Base-by-base conservation (phyloP, 64 coral and sea anemone species). In the Catalaphyllia jardinei region DNA sequence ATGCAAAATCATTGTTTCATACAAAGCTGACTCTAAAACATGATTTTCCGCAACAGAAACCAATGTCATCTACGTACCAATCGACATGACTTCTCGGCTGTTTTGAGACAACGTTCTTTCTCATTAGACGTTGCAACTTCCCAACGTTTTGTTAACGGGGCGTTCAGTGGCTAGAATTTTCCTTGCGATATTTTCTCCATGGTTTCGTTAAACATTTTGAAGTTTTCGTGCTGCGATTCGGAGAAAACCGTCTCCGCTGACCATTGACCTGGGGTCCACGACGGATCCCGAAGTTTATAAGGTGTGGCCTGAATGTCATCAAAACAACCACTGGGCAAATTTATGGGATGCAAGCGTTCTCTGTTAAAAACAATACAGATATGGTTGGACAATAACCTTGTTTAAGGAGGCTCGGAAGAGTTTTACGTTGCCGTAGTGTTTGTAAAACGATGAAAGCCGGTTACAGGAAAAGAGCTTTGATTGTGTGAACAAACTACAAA, bases 241-340 rank as follows among this genome's bases (percentile, higher is more conserved):
- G 73, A 75, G 73, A 11, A 75, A 75, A 75, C 73, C 31, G 16
- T 75, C 73, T 38, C 73, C 30, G 31, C 73, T 75, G 73, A 75
- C 73, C 73, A 75, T 75, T 38, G 73, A 75, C 73, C 33, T 75
- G 73, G 73, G 73, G 73, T 75, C 73, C 73, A 75, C 8, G 33
- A 75, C 33, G 73, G 73, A 75, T 75, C 73, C 13, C 29, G 73
- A 75, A 75, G 73, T 35, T 75, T 30, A 75, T 75, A 28, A 75
- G 73, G 73, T 75, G 73, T 75, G 73, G 28, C 73, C 73, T 75
- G 28, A 38, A 75, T 46, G 73, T 75, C 33, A 75, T 75, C 29
- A 77, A 77, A 77, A 77, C 75, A 77, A 77, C 38, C 75, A 77
- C 75, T 77, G 75, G 75, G 29, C 29, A 77, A 77, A 77, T 50